Base-by-base conservation (phyloP, 1,140 invertebrate genomes). In the Halesus radiatus region DNA sequence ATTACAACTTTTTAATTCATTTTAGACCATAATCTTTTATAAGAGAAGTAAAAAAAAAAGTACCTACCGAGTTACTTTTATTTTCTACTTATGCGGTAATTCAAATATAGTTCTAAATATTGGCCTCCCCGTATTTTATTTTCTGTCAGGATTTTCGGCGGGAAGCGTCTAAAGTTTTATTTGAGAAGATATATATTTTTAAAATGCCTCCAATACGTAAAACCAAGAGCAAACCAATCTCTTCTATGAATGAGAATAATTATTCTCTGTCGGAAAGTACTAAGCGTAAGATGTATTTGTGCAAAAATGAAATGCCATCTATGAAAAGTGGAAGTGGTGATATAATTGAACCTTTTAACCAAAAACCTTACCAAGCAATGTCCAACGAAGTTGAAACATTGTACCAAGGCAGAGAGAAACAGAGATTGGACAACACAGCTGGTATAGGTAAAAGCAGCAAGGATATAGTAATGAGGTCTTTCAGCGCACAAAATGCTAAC, bases 171-270 rank as follows among this genome's bases (percentile, higher is more conserved):
- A 4, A 3, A 20, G 6, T 22, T 26, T 15, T 56, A 56, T 18
- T 18, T 7, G 54, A 22, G 6, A 3, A 3, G 20, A 56, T 18
- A 56, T 18, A 56, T 75, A 68, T 32, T n/a, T 50, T 8, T 45
- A 20, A 76, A 62, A 76, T 76, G 74, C 53, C 58, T 20, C 74
- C 54, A 60, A 60, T 58, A 22, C 58, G 74, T 15, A 60, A 76
- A 52, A 58, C 3, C 54, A 75, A 16, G 23, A 58, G 16, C 16
- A 26, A 20, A 32, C 15, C 20, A 16, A 32, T 32, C n/a, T 72
- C 50, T 22, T 22, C 18, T 53, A 18, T n/a, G 26, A 18, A 8
- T 68, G 32, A 45, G 64, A 68, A 22, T 50, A 68, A 22, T 50
- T 18, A n/a, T 32, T 50, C 32, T 18, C 32, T 10, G 1, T 37